Base-by-base conservation (phyloP, 2,797 vertebrate species). In the Garrulus glandarius region DNA sequence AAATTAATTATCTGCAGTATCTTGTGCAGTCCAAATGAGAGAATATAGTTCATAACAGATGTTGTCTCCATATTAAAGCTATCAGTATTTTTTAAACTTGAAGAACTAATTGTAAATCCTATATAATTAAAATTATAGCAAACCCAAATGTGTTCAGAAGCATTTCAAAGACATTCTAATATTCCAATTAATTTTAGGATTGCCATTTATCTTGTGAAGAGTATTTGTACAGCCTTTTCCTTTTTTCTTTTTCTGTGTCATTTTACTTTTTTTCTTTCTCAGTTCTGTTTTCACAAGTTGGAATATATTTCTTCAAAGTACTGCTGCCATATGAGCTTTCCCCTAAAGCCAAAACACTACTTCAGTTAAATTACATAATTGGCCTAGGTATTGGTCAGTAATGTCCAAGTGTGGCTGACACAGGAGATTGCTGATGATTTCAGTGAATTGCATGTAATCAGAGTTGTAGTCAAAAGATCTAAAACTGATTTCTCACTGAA, bases 381-480 rank as follows among this genome's bases (percentile, higher is more conserved):
- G 61, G 56, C 17, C 52, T 37, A 14, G 32, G 30, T 80, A 6
- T 63, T 92, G 82, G 53, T 96, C 82, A 82, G 72, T 67, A n/a
- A 87, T 24, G 43, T 80, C 69, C 79, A 76, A 61, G 8, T 69
- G 71, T 80, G 95, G 67, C 84, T 84, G 87, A 84, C 39, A 80
- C 49, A 83, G 69, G 68, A 69, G 70, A 76, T 69, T 82, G 57
- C 27, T 57, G 61, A 44, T 70, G 65, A 64, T 60, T 68, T 88
- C 56, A 82, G 71, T 80, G 87, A 95, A 92, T 63, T 61, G 15
- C 15, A 6, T 64, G 15, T 50, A 63, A 71, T 88, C 95, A 89
- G 50, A 85, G 56, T 37, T 72, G 85, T 78, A 91, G 83, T 89
- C 91, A 87, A 96, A 93, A 86, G 21, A 37, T 88, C 68, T 92